Base-by-base conservation (phyloP, 2,113 vertebrate genomes). In the Mesitornis unicolor region DNA sequence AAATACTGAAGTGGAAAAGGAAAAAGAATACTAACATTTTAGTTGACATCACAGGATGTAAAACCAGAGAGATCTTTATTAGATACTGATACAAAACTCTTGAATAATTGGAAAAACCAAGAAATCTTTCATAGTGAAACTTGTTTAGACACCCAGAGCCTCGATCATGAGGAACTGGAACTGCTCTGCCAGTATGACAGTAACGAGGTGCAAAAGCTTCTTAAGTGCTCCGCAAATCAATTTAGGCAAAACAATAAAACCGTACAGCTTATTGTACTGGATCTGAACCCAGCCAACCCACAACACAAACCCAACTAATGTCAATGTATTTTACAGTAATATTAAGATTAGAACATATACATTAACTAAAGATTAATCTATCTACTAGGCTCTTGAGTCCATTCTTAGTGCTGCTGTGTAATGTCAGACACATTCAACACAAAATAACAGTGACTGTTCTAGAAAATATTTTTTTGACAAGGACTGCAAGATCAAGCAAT, bases 121-220 rank as follows among this genome's bases (percentile, higher is more conserved):
- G 21, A 70, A 75, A 74, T 65, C 45, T 70, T 71, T 56, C 42
- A 33, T 4, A 87, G 36, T 29, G 56, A 81, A 90, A 76, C 35
- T 84, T 94, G 45, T 88, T n/a, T 73, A 94, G 82, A 67, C 60
- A 95, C 56, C 17, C 54, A 79, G 35, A 81, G 67, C 69, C 93
- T 94, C 73, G 61, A 95, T 68, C 42, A 31, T 26, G 29, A 80
- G 45, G 57, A 80, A 84, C 17, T 82, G 68, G 57, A 93, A 84
- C 68, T 54, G 40, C 35, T 83, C 33, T 38, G 35, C 43, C 67
- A 42, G 51, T 50, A 18, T 7, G 31, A 70, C n/a, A 80, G 65
- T 38, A 90, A 92, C 40, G 89, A 88, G 26, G 48, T 70, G 77
- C 50, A 94, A 80, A 91, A 89, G 59, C 57, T 89, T 74, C 61